A percentile compares a stretch with the other conserved stretches of the same genome.
These are phyloP conservation scores for Busseola fusca DNA, from an alignment of 2,888 invertebrate genomes.

Conservation along the genomic window DNA sequence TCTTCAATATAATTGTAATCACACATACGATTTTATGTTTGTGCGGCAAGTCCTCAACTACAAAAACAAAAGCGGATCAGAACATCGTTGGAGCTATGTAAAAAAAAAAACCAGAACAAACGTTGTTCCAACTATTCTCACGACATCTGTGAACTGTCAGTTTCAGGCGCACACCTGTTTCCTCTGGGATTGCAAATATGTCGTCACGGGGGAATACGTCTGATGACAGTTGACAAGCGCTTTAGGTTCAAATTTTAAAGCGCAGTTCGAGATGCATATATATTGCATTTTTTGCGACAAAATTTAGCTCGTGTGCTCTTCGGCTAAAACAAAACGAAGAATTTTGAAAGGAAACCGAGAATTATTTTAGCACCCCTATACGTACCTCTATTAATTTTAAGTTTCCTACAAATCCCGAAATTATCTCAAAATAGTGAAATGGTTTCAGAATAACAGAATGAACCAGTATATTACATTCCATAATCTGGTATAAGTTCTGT, in stretches of 20 bases:
- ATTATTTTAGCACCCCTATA: neutral
- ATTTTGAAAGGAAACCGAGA: neutral
- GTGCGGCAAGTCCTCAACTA: neutral
- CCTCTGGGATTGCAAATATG: constrained; percentile 57
- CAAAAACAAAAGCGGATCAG: constrained; percentile 43
- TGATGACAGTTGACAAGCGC: constrained; percentile 41
- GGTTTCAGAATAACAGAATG: constrained; percentile 11
- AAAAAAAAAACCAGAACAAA: constrained; percentile 46
- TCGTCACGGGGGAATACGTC: constrained; percentile 32
- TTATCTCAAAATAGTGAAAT: neutral
- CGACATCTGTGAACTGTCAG: constrained; percentile 61
- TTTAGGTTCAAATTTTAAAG: constrained; percentile 16
- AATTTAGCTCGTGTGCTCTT: neutral
- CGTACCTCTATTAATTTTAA: neutral
- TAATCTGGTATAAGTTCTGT: constrained; percentile 26
- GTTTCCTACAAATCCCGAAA: neutral
- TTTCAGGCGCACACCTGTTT: constrained; percentile 59
- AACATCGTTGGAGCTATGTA: constrained; percentile 6
- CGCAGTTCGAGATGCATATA: constrained; percentile 9
- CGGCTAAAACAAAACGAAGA: neutral
- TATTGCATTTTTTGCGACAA: neutral
- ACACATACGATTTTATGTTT: neutral
- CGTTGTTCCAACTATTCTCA: constrained; percentile 46
- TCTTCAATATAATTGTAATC: constrained; percentile 4
- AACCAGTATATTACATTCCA: neutral